Conservation (phyloP, 2,797 vertebrate genomes). For the Melanotaenia trifasciata region DNA sequence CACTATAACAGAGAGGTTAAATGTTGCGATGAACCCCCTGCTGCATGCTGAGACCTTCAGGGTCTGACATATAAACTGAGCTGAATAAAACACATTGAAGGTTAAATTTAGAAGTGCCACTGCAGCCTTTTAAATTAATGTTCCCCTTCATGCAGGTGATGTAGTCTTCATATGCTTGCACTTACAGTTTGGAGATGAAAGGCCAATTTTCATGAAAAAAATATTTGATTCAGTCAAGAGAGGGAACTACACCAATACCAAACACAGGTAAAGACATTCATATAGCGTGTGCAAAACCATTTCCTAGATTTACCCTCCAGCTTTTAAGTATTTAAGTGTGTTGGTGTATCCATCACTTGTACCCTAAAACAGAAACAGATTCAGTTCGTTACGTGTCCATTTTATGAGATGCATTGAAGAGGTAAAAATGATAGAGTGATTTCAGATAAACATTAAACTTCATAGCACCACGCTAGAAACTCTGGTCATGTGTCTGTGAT, state of each 20-base stretch:
- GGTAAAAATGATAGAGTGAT: neutral
- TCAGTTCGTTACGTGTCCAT: neutral
- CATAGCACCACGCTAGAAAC: neutral
- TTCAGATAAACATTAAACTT: neutral
- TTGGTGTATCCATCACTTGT: neutral
- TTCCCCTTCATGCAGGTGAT: neutral
- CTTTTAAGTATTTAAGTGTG: neutral
- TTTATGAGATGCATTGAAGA: neutral
- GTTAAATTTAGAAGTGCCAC: slow-evolving; percentile 23
- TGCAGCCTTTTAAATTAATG: slow-evolving; percentile 5
- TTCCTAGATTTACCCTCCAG: neutral
- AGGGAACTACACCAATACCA: neutral
- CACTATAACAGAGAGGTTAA: slow-evolving; percentile 7
- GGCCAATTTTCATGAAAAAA: neutral
- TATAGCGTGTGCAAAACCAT: neutral
- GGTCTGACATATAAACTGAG: slow-evolving; percentile 11
- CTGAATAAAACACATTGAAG: slow-evolving; percentile 6
- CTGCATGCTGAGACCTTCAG: slow-evolving; percentile 34
- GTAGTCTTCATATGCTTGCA: neutral
- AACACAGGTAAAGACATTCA: neutral
- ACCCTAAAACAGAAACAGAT: neutral
- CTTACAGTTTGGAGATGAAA: neutral
- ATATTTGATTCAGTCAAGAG: neutral
- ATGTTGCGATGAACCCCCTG: slow-evolving; percentile 21
- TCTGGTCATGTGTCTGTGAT: neutral